Conservation (phyloP, 2,797 vertebrate species). For the Pipistrellus nathusii region DNA sequence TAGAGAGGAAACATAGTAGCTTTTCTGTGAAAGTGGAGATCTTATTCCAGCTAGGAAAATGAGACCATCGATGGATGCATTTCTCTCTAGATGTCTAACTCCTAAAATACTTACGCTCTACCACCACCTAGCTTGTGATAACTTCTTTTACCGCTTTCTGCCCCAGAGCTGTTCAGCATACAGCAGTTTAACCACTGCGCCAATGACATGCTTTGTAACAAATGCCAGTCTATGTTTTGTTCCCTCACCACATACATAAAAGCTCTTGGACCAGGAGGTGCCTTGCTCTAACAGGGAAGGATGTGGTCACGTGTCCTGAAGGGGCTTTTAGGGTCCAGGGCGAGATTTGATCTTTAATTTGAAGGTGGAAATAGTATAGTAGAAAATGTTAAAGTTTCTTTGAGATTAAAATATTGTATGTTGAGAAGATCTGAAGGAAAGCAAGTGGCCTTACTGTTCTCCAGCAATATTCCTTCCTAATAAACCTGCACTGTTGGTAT, state of each 20-base stretch:
- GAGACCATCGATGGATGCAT: background rate
- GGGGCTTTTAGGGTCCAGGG: background rate
- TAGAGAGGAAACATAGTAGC: constrained; percentile 8
- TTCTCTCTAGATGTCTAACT: background rate
- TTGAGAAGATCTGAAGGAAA: background rate
- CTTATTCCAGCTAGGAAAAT: constrained; percentile 50
- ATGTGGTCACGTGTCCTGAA: background rate
- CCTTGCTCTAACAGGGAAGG: background rate
- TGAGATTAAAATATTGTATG: background rate
- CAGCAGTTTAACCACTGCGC: background rate
- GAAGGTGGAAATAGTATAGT: background rate
- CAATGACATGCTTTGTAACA: background rate
- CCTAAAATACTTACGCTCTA: background rate
- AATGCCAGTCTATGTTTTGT: background rate
- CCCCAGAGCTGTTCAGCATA: background rate
- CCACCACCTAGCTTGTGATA: background rate
- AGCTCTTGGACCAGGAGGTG: background rate
- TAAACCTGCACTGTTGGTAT: background rate
- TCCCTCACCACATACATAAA: background rate
- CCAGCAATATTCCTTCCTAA: background rate
- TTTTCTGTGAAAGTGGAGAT: constrained; percentile 52
- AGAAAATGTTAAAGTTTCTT: background rate
- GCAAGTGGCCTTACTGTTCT: background rate
- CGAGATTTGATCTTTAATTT: background rate
- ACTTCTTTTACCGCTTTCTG: background rate